These are phyloP conservation scores for Pipistrellus nathusii DNA, from an alignment of 2,797 vertebrate species.

Conservation along the genomic window DNA sequence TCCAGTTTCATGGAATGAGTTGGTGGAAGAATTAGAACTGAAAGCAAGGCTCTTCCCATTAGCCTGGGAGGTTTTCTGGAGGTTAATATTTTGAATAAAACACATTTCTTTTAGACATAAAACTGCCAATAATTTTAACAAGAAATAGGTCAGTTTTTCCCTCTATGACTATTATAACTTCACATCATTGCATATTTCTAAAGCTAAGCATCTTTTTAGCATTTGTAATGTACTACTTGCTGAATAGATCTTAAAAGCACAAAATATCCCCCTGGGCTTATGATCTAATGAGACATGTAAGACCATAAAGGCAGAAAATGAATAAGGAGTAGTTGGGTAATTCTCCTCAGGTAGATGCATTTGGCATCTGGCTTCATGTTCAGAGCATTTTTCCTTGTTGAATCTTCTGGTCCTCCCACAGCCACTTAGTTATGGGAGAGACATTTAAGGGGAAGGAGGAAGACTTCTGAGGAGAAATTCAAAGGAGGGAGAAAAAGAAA, in stretches of 20 bases:
- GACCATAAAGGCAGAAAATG: conserved; percentile 64
- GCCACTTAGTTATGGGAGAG: not conserved
- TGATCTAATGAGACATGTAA: conserved; percentile 67
- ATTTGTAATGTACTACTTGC: conserved; percentile 44
- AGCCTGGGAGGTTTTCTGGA: conserved; percentile 57
- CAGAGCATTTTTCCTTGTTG: conserved; percentile 39
- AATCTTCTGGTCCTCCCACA: not conserved
- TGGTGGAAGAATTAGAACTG: not conserved
- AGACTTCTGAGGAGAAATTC: conserved; percentile 18
- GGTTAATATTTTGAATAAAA: conserved; percentile 69
- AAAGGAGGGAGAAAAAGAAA: not conserved
- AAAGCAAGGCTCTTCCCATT: not conserved
- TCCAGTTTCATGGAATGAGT: not conserved
- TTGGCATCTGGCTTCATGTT: conserved; percentile 44
- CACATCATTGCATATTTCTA: conserved; percentile 71
- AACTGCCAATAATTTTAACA: conserved; percentile 65
- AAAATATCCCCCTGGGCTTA: conserved; percentile 66
- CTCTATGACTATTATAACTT: conserved; percentile 62
- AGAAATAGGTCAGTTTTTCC: conserved; percentile 70
- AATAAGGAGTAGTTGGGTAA: conserved; percentile 53
- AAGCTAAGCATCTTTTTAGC: conserved; percentile 75
- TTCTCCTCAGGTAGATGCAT: not conserved
- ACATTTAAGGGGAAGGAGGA: conserved; percentile 9
- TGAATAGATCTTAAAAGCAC: conserved; percentile 68
- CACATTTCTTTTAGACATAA: conserved; percentile 58